These are phyloP conservation scores for Sesia bembeciformis DNA, from an alignment of 2,888 invertebrate species.

Conservation along the genomic window DNA sequence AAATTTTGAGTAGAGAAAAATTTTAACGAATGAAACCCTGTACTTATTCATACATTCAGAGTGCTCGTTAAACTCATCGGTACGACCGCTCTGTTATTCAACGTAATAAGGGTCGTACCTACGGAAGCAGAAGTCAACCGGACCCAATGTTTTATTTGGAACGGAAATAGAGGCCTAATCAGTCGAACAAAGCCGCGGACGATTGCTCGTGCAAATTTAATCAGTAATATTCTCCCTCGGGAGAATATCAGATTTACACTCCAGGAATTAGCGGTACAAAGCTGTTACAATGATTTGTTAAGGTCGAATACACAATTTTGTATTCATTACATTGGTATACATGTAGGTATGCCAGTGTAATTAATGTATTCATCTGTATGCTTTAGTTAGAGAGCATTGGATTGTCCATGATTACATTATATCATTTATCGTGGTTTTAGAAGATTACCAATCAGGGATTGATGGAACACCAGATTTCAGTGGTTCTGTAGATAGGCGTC, in stretches of 20 bases:
- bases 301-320: neutral
- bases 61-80: neutral
- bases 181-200: constrained; percentile 35
- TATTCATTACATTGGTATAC: neutral
- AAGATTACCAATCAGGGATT: too few relatives aligned
- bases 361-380: too few relatives aligned
- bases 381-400: too few relatives aligned
- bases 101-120: neutral
- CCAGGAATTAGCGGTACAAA: constrained; percentile 22
- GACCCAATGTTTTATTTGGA: neutral
- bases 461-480: too few relatives aligned
- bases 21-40: neutral
- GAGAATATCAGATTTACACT: constrained; percentile 24
- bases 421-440: too few relatives aligned
- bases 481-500: too few relatives aligned
- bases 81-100: neutral
- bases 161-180: constrained; percentile 16
- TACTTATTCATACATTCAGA: neutral
- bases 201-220: constrained; percentile 67
- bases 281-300: neutral
- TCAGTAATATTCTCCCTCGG: constrained; percentile 22
- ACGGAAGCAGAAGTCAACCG: neutral
- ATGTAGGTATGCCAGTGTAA: neutral
- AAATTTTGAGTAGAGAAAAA: neutral
- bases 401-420: too few relatives aligned